Percentiles rank a stretch among this genome's conserved stretches.
These are phyloP conservation scores for Agelastica alni DNA, from an alignment of 2,888 invertebrate genomes.

Conservation along the genomic window DNA sequence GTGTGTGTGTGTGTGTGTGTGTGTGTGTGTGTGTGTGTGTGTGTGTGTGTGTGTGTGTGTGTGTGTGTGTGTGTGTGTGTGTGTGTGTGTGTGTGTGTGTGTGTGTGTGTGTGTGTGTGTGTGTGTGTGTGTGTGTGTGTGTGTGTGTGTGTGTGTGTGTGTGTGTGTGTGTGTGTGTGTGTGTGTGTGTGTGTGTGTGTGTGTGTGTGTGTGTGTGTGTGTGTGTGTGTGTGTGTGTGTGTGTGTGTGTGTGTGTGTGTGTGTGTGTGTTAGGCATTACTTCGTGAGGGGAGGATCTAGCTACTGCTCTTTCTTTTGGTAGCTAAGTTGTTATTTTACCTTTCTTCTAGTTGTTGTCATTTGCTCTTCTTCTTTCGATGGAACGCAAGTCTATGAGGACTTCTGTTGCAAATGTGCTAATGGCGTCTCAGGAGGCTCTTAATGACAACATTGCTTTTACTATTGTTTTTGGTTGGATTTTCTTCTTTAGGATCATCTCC, in stretches of 20 bases:
- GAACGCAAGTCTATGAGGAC: too few species aligned
- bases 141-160: constrained; percentile 5
- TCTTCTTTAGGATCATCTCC: too few species aligned
- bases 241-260: constrained; percentile 5
- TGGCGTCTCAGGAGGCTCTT: too few species aligned
- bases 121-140: constrained; percentile 5
- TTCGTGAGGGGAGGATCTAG: too few species aligned
- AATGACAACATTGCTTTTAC: too few species aligned
- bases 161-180: constrained; percentile 5
- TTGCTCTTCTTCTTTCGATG: too few species aligned
- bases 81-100: constrained; percentile 5
- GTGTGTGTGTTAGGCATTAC: constrained; percentile 5
- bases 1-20: constrained; percentile 5
- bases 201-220: constrained; percentile 5
- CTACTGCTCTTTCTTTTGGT: too few species aligned
- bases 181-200: constrained; percentile 5
- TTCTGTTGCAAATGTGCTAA: too few species aligned
- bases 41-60: constrained; percentile 5
- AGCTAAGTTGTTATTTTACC: too few species aligned
- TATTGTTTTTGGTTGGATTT: too few species aligned
- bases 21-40: constrained; percentile 5
- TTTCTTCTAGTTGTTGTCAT: too few species aligned
- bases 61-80: constrained; percentile 5
- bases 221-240: constrained; percentile 5
- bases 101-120: constrained; percentile 5